Base-by-base conservation (phyloP, 2,797 vertebrate genomes). In the Lindbergichthys nudifrons region DNA sequence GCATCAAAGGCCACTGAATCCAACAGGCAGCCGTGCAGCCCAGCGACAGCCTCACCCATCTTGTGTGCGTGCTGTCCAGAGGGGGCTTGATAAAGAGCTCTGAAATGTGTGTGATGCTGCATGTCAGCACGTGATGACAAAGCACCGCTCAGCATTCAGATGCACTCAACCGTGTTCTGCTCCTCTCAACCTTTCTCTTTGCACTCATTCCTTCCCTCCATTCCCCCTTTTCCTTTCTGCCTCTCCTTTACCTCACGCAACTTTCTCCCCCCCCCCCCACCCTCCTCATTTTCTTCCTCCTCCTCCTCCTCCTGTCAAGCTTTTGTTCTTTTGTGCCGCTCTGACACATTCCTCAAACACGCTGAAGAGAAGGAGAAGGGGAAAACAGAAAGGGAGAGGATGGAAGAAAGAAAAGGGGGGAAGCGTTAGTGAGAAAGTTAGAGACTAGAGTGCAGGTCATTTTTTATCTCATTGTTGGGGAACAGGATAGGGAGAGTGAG, bases 311-410 rank as follows among this genome's bases (percentile, higher is more conserved):
- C 62, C 75, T 67, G 77, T 85, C 86, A 77, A 65, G 75, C 88
- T 90, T 92, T 94, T 94, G 90, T 93, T 92, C 91, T 82, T 92
- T 94, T 93, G 91, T 94, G 88, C 88, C 50, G 74, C 87, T 83
- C 83, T 81, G 89, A 93, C 91, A 92, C 92, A 94, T 94, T 94
- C 91, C 91, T 92, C 87, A 71, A 82, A 74, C 80, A 87, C 58
- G 78, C 69, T 84, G 77, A 58, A 82, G 81, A 85, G 77, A 79
- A 64, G 80, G 65, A 91, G 68, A 80, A 73, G 84, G 80, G 60
- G 48, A 59, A 80, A 78, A 77, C 51, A 74, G 73, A 71, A 75
- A 57, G 73, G 75, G 74, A 81, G 61, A 86, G 80, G 80, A 87
- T 77, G 63, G 71, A 83, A 76, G 65, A 79, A 67, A 82, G 56